Evolutionary conservation across 2,888 invertebrate genomes (phyloP), one percentile per base, ranked within the genome.

Genomic region (Drosophila affinis): DNA sequence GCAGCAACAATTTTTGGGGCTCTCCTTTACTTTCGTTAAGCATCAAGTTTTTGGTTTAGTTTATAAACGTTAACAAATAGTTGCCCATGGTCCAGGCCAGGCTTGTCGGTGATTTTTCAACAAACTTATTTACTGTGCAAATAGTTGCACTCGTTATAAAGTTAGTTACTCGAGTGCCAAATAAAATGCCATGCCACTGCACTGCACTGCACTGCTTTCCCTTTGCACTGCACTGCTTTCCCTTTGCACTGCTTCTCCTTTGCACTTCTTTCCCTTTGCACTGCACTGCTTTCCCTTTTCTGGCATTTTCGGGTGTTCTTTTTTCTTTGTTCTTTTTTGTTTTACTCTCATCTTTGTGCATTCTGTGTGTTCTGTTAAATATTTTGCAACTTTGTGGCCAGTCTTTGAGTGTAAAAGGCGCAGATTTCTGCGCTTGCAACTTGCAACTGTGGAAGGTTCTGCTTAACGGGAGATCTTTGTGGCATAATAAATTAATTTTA

Each of bases 101-200:
- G 21, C 21, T 21, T 21, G 21, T 49, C 46, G 75, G 75, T 72
- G 77, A 83, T 83, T 76, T 86, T 86, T 76, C 58, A 67, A 60
- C 77, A 60, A 83, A 83, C 85, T 83, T 83, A 79, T 83, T 83
- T 83, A 83, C 81, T 76, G 67, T 21, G 48, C 74, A 86, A 83
- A 83, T 83, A 82, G 81, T 83, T 86, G 52, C 53, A 53, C 53
- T 71, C 72, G 53, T 57, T 72, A 72, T 71, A 63, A 61, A 77
- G 75, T 76, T 75, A 73, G 81, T 74, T 72, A 53, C 68, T 65
- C 58, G 76, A 78, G 73, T 67, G 62, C 47, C 69, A 76, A 63
- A 72, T 64, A 68, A 76, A 72, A 76, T 75, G 59, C 63, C 64
- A 48, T 52, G 32, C 65, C 49, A 10, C 44, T 48, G 64, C 65